Conservation (phyloP, 2,888 invertebrate species). For the Chouioia cunea region DNA sequence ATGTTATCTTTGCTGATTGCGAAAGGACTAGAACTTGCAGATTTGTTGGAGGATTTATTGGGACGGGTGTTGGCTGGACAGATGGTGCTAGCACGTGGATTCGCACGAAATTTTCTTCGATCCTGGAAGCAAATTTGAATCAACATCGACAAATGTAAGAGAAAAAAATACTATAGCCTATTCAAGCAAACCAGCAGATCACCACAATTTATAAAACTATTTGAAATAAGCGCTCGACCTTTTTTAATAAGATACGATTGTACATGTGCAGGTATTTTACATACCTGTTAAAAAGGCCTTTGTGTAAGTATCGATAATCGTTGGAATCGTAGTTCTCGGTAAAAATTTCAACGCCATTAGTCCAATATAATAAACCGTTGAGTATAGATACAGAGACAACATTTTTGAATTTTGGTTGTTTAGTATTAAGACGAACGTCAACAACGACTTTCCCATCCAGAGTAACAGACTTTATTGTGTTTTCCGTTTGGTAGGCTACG, state of each 20-base stretch:
- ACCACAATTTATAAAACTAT: no score
- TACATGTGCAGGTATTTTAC: conserved; percentile 45
- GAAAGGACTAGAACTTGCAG: conserved; percentile 87
- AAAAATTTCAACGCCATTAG: conserved; percentile 81
- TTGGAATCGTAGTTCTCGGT: conserved; percentile 83
- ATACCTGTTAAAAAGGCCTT: conserved; percentile 75
- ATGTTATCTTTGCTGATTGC: conserved; percentile 81
- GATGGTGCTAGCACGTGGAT: conserved; percentile 68
- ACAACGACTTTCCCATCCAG: conserved; percentile 83
- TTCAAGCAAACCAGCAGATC: no score
- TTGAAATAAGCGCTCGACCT: no score
- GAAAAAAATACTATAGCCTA: no score
- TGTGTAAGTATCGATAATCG: conserved; percentile 82
- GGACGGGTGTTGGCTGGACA: conserved; percentile 84
- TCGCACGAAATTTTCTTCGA: conserved; percentile 70
- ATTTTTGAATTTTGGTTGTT: conserved; percentile 80
- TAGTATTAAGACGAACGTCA: conserved; percentile 81
- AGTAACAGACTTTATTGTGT: conserved; percentile 85
- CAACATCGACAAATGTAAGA: no score
- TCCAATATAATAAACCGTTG: conserved; percentile 88
- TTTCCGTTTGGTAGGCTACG: conserved; percentile 79
- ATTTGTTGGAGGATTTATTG: conserved; percentile 82
- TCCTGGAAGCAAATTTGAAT: conserved; percentile 51
- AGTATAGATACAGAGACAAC: conserved; percentile 83
- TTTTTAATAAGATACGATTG: no score